Evolutionary conservation across 2,113 vertebrate species (phyloP), one percentile per base, ranked within the genome.

Genomic region (Seriola quinqueradiata): DNA sequence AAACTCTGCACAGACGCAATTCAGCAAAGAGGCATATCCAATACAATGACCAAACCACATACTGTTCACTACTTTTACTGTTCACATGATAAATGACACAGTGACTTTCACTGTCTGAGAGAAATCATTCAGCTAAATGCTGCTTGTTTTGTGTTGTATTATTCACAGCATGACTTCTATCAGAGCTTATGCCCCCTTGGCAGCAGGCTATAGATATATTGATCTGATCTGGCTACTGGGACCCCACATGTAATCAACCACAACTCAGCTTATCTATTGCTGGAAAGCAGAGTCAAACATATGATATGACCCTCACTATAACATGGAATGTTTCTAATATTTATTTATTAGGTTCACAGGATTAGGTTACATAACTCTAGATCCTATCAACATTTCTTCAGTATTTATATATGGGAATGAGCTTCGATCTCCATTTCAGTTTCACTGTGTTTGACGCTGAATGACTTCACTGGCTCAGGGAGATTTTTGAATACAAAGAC

Each of bases 81-180:
- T 55, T 23, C 19, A 55, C 19, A 55, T n/a, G 52, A 55, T 23
- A 28, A 50, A 50, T 50, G 52, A 48, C 23, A 59, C 40, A 28
- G 2, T 0, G 3, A 23, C 16, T n/a, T 34, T 52, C 25, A 59
- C 17, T 36, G 6, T n/a, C 14, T 36, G 5, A 21, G 40, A 58
- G 12, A 75, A 44, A 23, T 63, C 21, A 54, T 28, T 75, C 42
- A 75, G 60, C 42, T 67, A 16, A 55, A 75, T 21, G 34, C 54
- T 58, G 4, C 66, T 9, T 73, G 44, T 38, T 77, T 57, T 79
- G 16, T 71, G 11, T 65, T 69, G 10, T 42, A 61, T 81, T 82
- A 86, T 83, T 80, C n/a, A 68, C 16, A 25, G 46, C 36, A 36
- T 76, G 60, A 67, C 38, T 59, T 68, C 54, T 54, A 52, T 19